Evolutionary conservation across 2,113 vertebrate genomes (phyloP).

Genomic region (Actenoides hombroni): DNA sequence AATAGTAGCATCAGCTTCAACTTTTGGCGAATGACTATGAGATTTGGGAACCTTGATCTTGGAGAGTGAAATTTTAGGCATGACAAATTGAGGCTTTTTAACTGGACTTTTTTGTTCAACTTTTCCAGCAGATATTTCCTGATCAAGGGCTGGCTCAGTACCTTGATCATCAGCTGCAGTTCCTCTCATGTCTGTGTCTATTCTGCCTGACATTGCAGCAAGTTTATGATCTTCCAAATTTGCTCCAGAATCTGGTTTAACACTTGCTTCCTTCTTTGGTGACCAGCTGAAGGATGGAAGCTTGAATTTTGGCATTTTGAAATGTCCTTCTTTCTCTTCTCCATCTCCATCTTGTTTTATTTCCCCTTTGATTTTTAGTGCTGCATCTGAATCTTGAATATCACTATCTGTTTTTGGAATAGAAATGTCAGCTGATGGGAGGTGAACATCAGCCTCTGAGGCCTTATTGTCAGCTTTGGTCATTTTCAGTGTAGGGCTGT

Average conservation of each 20-base stretch:
- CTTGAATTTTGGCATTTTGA: conserved; percentile 66
- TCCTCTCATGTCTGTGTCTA: background rate
- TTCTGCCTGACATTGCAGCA: background rate
- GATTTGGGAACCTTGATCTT: conserved; percentile 35
- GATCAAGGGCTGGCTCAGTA: background rate
- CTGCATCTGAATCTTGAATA: background rate
- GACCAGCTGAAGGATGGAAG: conserved; percentile 65
- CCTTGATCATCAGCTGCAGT: background rate
- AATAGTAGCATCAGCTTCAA: background rate
- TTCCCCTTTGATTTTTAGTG: background rate
- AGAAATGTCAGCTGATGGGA: background rate
- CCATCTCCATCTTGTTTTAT: background rate
- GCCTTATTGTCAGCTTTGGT: background rate
- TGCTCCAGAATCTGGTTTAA: background rate
- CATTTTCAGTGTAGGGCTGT: background rate
- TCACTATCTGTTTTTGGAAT: background rate
- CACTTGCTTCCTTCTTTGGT: conserved; percentile 58
- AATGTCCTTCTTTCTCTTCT: conserved; percentile 52
- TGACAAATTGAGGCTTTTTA: conserved; percentile 32
- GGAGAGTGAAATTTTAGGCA: conserved; percentile 53
- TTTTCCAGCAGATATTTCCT: background rate
- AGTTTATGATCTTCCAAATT: background rate
- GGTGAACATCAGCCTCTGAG: background rate
- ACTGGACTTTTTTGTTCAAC: background rate
- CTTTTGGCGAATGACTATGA: background rate